Percentiles rank a stretch among this genome's conserved stretches.
These are phyloP conservation scores for Drosophila sucinea DNA, from an alignment of 1,140 invertebrate genomes.

Conservation along the genomic window DNA sequence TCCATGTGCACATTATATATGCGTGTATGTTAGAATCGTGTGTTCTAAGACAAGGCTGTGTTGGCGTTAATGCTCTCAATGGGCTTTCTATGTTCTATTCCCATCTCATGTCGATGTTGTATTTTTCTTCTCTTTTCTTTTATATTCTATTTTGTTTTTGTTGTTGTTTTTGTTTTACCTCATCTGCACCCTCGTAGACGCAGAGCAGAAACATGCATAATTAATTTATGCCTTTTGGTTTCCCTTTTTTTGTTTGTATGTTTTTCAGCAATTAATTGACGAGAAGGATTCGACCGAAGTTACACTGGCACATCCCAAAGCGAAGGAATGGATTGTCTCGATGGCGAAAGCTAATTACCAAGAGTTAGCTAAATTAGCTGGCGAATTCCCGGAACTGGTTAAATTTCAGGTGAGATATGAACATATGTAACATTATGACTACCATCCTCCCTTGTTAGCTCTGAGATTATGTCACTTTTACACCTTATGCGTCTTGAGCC, in stretches of 20 bases:
- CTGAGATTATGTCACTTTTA: too few species aligned
- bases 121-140: conserved; percentile 28
- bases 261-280: conserved; percentile 72
- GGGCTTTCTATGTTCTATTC: conserved; percentile 81
- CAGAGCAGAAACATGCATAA: conserved; percentile 73
- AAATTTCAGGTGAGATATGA: conserved; percentile 89
- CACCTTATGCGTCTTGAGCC: too few species aligned
- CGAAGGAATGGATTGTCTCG: conserved; percentile 93
- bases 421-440: background rate
- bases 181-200: conserved; percentile 41
- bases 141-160: conserved; percentile 27
- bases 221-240: conserved; percentile 71
- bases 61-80: conserved; percentile 80
- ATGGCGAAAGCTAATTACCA: conserved; percentile 93
- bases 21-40: conserved; percentile 29
- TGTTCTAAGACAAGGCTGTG: conserved; percentile 69
- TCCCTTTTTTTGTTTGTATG: conserved; percentile 30
- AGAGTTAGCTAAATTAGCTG: conserved; percentile 90
- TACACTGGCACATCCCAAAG: conserved; percentile 85
- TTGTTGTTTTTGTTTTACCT: conserved; percentile 31
- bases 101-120: conserved; percentile 54
- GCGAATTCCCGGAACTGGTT: conserved; percentile 91
- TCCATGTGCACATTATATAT: conserved; percentile 28
- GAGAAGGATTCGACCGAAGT: conserved; percentile 76
- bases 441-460: too few species aligned